Conservation (phyloP, 1,140 invertebrate genomes). For the Apis cerana region DNA sequence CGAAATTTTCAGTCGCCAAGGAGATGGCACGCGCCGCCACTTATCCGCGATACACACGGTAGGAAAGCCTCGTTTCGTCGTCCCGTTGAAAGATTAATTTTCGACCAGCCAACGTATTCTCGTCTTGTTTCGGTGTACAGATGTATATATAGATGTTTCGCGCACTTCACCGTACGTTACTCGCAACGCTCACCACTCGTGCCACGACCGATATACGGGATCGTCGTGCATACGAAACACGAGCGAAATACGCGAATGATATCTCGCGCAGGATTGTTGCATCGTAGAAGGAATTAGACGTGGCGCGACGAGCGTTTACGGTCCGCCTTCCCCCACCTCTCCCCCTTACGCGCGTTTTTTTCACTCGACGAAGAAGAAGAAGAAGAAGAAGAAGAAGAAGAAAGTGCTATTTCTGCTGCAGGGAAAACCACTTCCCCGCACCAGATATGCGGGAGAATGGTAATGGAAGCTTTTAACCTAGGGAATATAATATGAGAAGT, state of each 20-base stretch:
- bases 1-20: slow-evolving; percentile 56
- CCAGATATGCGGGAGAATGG: slow-evolving; percentile 24
- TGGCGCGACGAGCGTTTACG: neutral
- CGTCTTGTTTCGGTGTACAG: neutral
- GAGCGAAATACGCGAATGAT: too few species aligned
- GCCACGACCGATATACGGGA: too few species aligned
- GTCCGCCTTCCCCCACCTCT: neutral
- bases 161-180: neutral
- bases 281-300: too few species aligned
- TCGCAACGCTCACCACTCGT: too few species aligned
- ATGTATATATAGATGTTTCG: neutral
- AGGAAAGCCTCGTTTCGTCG: slow-evolving; percentile 30
- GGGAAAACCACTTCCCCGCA: slow-evolving; percentile 38
- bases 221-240: too few species aligned
- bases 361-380: neutral
- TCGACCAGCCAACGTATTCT: neutral
- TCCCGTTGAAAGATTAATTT: slow-evolving; percentile 15
- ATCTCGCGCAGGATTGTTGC: too few species aligned
- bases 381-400: neutral
- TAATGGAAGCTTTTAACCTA: slow-evolving; percentile 10
- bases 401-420: slow-evolving; percentile 44
- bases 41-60: slow-evolving; percentile 1
- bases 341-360: slow-evolving; percentile 5
- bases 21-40: slow-evolving; percentile 61
- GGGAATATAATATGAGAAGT: too few species aligned